Conservation (phyloP, 2,797 vertebrate species). For the Babyrousa celebensis region DNA sequence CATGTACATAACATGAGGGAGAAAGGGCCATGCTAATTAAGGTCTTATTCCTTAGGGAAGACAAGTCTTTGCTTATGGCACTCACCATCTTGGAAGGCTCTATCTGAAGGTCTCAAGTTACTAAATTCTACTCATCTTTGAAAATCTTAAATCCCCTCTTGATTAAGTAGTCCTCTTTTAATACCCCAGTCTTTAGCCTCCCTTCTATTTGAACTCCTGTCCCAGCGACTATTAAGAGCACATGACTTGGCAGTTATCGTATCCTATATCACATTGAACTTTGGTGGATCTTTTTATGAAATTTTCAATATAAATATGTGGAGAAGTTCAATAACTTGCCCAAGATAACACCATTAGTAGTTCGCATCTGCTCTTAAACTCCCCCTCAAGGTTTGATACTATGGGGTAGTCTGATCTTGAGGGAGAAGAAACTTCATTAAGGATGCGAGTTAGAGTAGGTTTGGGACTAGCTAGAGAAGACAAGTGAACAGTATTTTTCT, state of each 20-base stretch:
- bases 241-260: conserved; percentile 40
- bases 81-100: background rate
- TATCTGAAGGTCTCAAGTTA: background rate
- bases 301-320: conserved; percentile 70
- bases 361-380: background rate
- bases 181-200: conserved; percentile 10
- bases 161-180: conserved; percentile 41
- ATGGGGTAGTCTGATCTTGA: background rate
- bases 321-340: conserved; percentile 49
- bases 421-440: background rate
- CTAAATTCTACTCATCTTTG: background rate
- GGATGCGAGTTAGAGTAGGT: background rate
- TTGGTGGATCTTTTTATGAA: conserved; percentile 70
- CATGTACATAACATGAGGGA: background rate
- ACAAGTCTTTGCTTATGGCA: conserved; percentile 8
- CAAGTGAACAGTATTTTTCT: background rate
- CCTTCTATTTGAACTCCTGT: conserved; percentile 52
- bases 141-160: conserved; percentile 19
- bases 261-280: conserved; percentile 11
- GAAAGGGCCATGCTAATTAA: background rate
- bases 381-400: conserved; percentile 47
- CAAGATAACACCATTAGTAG: conserved; percentile 29
- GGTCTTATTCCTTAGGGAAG: conserved; percentile 24
- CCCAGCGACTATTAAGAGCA: conserved; percentile 53
- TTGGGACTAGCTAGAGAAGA: background rate